Percentiles rank a stretch among this genome's conserved stretches.
These are phyloP conservation scores for Zygothrica quintamaculata DNA, from an alignment of 2,888 invertebrate species.

Conservation along the genomic window DNA sequence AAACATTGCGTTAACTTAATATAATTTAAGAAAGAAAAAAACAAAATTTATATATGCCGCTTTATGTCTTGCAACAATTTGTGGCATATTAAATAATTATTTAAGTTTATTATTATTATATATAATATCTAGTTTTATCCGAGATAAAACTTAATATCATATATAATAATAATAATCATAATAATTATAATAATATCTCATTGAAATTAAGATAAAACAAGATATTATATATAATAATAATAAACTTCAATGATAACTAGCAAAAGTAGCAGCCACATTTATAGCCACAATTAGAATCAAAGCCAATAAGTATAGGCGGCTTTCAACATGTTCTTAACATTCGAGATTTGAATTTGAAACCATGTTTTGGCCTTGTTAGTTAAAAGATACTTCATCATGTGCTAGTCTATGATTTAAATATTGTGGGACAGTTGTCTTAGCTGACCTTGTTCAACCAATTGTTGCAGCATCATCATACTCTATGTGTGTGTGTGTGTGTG, in stretches of 20 bases:
- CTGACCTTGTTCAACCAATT: slow-evolving; percentile 51
- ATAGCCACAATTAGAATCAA: slow-evolving; percentile 16
- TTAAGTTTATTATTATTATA: slow-evolving; percentile 38
- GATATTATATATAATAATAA: slow-evolving; percentile 29
- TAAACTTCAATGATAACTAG: slow-evolving; percentile 41
- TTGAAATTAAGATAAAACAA: too few species aligned
- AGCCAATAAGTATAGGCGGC: slow-evolving; percentile 18
- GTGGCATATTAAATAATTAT: slow-evolving; percentile 60
- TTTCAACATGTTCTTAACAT: slow-evolving; percentile 55
- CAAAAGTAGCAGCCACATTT: slow-evolving; percentile 38
- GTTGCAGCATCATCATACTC: slow-evolving; percentile 60
- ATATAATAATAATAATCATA: too few species aligned
- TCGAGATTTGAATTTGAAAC: slow-evolving; percentile 54
- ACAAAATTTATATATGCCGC: slow-evolving; percentile 47
- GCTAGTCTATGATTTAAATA: slow-evolving; percentile 16
- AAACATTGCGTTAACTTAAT: slow-evolving; percentile 47
- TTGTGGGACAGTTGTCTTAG: slow-evolving; percentile 3
- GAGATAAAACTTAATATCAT: too few species aligned
- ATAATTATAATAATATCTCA: too few species aligned
- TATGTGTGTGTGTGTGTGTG: too few species aligned
- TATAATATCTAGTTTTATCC: not conserved
- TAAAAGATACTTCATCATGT: slow-evolving; percentile 27
- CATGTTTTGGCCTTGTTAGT: slow-evolving; percentile 55
- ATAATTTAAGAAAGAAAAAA: not conserved
- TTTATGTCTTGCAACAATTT: slow-evolving; percentile 45